phyloP scores from a whole-genome alignment of 1,140 invertebrate genomes.

The Cyclina sinensis region DNA sequence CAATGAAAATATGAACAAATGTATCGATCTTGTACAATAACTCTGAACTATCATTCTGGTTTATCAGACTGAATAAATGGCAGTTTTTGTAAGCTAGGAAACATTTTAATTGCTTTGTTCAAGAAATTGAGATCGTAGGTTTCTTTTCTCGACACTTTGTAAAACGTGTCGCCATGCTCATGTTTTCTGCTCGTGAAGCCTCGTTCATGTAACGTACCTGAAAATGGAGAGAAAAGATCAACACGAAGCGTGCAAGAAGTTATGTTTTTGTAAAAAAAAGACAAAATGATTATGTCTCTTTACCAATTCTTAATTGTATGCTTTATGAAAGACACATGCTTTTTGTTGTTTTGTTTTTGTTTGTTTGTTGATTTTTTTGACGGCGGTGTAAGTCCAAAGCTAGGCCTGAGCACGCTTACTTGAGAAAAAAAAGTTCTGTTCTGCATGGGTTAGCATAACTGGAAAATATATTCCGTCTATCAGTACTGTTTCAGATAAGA shows the following conservation, averaged over 20 bases:
- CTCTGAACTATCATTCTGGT: neutral
- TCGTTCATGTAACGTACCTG: constrained; percentile 38
- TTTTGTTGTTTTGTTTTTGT: neutral
- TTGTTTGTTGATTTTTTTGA: neutral
- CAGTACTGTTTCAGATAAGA: no score
- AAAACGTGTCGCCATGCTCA: neutral
- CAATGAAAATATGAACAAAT: no score
- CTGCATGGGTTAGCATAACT: no score
- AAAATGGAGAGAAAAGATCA: neutral
- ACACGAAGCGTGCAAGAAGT: no score
- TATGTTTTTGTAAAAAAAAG: no score
- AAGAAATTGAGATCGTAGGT: constrained; percentile 17
- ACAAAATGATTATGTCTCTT: no score
- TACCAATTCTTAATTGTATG: no score
- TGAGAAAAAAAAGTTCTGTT: no score
- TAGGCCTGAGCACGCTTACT: no score
- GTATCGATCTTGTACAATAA: no score
- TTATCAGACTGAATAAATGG: constrained; percentile 27
- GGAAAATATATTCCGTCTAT: no score
- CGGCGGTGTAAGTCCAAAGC: no score
- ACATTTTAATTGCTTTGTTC: neutral
- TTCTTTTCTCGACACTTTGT: neutral
- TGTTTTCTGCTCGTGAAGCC: constrained; percentile 24
- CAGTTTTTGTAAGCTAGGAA: constrained; percentile 10
- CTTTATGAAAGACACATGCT: neutral